phyloP scores from a whole-genome alignment of 2,113 vertebrate species.

The Rhabdornis inornatus region DNA sequence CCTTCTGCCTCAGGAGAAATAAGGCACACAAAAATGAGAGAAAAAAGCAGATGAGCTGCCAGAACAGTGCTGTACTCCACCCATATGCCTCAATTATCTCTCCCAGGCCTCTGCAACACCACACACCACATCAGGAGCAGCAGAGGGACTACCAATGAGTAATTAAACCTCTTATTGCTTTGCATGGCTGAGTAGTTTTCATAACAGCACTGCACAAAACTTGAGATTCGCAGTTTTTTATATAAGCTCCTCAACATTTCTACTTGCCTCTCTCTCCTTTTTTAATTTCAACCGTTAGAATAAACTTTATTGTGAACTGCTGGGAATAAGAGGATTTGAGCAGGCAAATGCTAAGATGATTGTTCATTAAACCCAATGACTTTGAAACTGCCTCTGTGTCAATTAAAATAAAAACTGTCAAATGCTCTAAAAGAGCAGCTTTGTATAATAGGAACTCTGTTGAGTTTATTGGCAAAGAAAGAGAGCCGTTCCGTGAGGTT shows the following conservation, averaged over 20 bases:
- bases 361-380: conserved; percentile 52
- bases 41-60: conserved; percentile 9
- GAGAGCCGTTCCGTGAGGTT: background rate
- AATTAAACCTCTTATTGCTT: conserved; percentile 38
- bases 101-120: conserved; percentile 47
- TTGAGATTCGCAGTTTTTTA: conserved; percentile 38
- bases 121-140: conserved; percentile 31
- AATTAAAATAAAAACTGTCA: conserved; percentile 68
- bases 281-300: conserved; percentile 52
- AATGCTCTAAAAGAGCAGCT: conserved; percentile 41
- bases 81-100: conserved; percentile 60
- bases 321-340: conserved; percentile 30
- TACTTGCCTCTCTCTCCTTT: conserved; percentile 50
- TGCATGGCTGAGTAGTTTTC: conserved; percentile 47
- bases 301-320: conserved; percentile 54
- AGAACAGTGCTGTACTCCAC: background rate
- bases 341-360: conserved; percentile 57
- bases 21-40: background rate
- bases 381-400: conserved; percentile 53
- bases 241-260: conserved; percentile 47
- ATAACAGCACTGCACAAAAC: conserved; percentile 36
- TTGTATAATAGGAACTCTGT: conserved; percentile 44
- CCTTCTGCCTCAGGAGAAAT: background rate
- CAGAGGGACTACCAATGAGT: conserved; percentile 13
- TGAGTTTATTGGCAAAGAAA: conserved; percentile 32